A percentile compares a stretch with the other conserved stretches of the same genome.
phyloP scores from a whole-genome alignment of 2,888 invertebrate genomes.

The Eilema caniola region DNA sequence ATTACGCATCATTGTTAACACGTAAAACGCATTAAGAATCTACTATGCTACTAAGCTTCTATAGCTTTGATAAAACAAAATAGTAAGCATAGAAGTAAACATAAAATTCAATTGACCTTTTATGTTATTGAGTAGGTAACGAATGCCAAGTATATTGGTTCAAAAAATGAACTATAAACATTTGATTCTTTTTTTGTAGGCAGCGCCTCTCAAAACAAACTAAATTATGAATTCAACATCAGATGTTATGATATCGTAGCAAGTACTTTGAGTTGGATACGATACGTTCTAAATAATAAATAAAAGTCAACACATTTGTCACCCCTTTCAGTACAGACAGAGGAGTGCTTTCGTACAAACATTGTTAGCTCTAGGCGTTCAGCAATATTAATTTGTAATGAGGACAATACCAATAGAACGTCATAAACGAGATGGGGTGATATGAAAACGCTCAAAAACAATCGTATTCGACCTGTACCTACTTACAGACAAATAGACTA shows the following conservation, averaged over 20 bases:
- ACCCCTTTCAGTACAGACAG: constrained; percentile 2
- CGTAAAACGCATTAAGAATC: constrained; percentile 66
- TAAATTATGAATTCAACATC: constrained; percentile 8
- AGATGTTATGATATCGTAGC: background rate
- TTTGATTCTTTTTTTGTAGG: background rate
- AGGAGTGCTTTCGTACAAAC: background rate
- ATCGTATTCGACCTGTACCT: background rate
- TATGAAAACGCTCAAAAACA: background rate
- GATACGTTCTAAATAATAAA: constrained; percentile 7
- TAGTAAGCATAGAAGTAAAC: constrained; percentile 16
- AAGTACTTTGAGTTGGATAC: constrained; percentile 1
- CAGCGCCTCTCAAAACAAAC: background rate
- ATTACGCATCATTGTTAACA: constrained; percentile 59
- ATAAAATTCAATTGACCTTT: background rate
- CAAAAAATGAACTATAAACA: background rate
- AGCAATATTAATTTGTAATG: constrained; percentile 1
- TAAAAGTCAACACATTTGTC: constrained; percentile 6
- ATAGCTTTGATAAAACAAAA: constrained; percentile 31
- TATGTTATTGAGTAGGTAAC: background rate
- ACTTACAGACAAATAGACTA: too few relatives aligned
- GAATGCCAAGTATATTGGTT: background rate
- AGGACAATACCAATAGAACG: background rate
- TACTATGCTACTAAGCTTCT: too few relatives aligned
- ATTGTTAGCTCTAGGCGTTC: constrained; percentile 1
- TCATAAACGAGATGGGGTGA: background rate